These are phyloP conservation scores for Belgica antarctica DNA, from an alignment of 2,888 invertebrate genomes.

Conservation along the genomic window DNA sequence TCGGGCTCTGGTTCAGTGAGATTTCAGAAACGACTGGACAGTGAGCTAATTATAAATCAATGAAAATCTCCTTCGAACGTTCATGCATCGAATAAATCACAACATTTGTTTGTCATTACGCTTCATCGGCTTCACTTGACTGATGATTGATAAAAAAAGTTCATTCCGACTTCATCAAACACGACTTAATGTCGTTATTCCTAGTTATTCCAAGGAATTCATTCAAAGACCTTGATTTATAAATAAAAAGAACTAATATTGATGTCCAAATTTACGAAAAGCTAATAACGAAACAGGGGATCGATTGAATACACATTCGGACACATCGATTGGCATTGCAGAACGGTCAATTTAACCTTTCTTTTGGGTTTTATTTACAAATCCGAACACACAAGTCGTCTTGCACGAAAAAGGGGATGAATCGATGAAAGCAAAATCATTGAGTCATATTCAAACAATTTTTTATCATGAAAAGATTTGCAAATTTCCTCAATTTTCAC, in stretches of 20 bases:
- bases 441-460: constrained; percentile 32
- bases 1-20: too few species aligned
- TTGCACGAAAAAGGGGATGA: neutral
- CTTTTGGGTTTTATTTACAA: constrained; percentile 40
- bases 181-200: neutral
- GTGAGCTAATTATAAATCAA: too few species aligned
- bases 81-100: too few species aligned
- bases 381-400: constrained; percentile 31
- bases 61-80: too few species aligned
- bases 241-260: constrained; percentile 9
- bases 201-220: neutral
- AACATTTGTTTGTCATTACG: neutral
- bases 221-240: neutral
- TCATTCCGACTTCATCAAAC: neutral
- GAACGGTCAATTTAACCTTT: constrained; percentile 43
- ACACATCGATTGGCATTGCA: constrained; percentile 17
- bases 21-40: too few species aligned
- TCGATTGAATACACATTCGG: constrained; percentile 1
- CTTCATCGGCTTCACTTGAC: too few species aligned
- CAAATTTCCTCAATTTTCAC: neutral
- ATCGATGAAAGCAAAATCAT: constrained; percentile 20
- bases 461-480: neutral
- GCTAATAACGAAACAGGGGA: too few species aligned
- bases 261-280: neutral
- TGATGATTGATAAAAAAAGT: too few species aligned